Conservation (phyloP, 1,140 invertebrate genomes). For the Drosophila seguyi region DNA sequence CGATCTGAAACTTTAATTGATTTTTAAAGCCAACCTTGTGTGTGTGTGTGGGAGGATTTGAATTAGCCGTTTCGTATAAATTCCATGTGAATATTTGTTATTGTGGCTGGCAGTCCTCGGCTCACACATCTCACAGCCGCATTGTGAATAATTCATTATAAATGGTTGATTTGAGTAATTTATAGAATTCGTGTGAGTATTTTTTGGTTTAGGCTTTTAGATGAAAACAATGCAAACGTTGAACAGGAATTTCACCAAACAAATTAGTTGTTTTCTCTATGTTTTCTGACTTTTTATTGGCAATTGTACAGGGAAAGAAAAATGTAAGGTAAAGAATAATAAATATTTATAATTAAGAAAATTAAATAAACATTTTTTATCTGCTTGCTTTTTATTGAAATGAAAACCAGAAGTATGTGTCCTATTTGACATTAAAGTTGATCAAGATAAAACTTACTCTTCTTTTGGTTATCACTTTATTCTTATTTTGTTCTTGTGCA, state of each 20-base stretch:
- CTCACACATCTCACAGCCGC: conserved; percentile 9
- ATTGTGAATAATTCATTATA: conserved; percentile 66
- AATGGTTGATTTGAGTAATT: conserved; percentile 68
- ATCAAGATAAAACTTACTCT: too few species aligned
- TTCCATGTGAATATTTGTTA: conserved; percentile 27
- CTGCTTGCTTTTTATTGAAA: neutral
- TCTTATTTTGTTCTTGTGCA: too few species aligned
- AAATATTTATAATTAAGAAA: neutral
- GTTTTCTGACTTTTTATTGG: neutral
- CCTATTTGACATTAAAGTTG: too few species aligned
- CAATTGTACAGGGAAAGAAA: neutral
- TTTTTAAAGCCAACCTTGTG: conserved; percentile 65
- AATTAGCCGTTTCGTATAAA: conserved; percentile 19
- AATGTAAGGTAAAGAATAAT: neutral
- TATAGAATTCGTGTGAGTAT: conserved; percentile 61
- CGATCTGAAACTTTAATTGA: conserved; percentile 69
- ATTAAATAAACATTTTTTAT: neutral
- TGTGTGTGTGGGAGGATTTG: conserved; percentile 7
- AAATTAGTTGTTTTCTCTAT: neutral
- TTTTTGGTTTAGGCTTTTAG: conserved; percentile 25
- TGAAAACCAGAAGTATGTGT: too few species aligned
- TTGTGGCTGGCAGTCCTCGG: conserved; percentile 30
- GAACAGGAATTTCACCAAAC: conserved; percentile 7
- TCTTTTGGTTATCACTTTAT: too few species aligned
- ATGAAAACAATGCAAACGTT: conserved; percentile 9